Conservation (phyloP, 2,113 vertebrate genomes). For the Xyliphius kryptos region DNA sequence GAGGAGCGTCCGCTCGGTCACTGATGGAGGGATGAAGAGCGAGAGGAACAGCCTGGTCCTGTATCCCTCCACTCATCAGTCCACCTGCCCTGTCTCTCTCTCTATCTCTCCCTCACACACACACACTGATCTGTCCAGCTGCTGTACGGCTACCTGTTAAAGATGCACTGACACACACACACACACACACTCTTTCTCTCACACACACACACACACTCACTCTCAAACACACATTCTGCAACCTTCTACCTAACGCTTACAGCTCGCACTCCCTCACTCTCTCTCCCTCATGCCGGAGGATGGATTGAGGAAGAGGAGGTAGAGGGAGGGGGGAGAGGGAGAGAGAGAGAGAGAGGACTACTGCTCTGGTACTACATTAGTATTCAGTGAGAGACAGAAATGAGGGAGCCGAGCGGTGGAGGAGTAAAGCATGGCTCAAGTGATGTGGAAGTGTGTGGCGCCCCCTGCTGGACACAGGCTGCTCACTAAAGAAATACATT, state of each 20-base stretch:
- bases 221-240: slow-evolving; percentile 15
- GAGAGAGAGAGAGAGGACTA: slow-evolving; percentile 52
- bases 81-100: slow-evolving; percentile 22
- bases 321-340: slow-evolving; percentile 20
- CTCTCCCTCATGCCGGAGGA: slow-evolving; percentile 57
- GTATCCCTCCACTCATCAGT: neutral
- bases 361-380: slow-evolving; percentile 58
- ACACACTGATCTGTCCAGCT: slow-evolving; percentile 3
- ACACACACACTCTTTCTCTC: slow-evolving; percentile 25
- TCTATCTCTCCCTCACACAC: slow-evolving; percentile 8
- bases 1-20: slow-evolving; percentile 65
- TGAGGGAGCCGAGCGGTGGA: slow-evolving; percentile 15
- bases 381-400: slow-evolving; percentile 64
- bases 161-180: slow-evolving; percentile 4
- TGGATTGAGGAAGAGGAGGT: slow-evolving; percentile 49
- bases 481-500: neutral
- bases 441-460: neutral
- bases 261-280: slow-evolving; percentile 35
- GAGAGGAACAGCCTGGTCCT: slow-evolving; percentile 50
- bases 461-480: slow-evolving; percentile 10
- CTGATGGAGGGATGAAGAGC: slow-evolving; percentile 55
- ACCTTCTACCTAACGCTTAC: slow-evolving; percentile 53
- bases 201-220: slow-evolving; percentile 10
- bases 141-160: slow-evolving; percentile 14
- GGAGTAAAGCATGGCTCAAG: slow-evolving; percentile 2